Evolutionary conservation across 2,113 vertebrate genomes (phyloP).

Genomic region (Austrofundulus limnaeus): DNA sequence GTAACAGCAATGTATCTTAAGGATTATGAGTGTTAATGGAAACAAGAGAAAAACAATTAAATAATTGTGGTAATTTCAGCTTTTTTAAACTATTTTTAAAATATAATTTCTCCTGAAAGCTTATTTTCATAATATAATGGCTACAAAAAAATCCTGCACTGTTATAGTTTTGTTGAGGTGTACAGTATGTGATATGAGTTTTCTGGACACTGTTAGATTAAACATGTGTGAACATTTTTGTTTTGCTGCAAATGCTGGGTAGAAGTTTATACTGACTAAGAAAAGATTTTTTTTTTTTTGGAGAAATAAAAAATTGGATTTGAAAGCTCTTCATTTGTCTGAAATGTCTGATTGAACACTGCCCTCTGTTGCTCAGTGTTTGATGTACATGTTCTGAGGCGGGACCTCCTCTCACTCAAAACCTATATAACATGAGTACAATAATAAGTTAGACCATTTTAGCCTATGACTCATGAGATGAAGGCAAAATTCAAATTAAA

Average conservation of each 20-base stretch:
- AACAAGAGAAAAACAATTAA: conserved; percentile 23
- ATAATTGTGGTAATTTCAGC: conserved; percentile 22
- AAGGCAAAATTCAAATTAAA: too few relatives aligned
- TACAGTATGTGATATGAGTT: conserved; percentile 47
- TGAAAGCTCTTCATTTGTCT: conserved; percentile 53
- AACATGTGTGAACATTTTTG: conserved; percentile 52
- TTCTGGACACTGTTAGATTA: conserved; percentile 34
- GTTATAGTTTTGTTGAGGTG: conserved; percentile 33
- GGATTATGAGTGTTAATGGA: conserved; percentile 17
- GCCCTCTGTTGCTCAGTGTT: conserved; percentile 52
- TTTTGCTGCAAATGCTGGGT: conserved; percentile 25
- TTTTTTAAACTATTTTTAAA: conserved; percentile 46
- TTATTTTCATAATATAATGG: conserved; percentile 45
- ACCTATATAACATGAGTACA: too few relatives aligned
- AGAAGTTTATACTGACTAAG: conserved; percentile 49
- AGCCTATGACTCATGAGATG: too few relatives aligned
- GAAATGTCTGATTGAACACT: conserved; percentile 58
- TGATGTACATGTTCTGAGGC: not conserved
- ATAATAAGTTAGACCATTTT: too few relatives aligned
- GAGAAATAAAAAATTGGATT: conserved; percentile 73
- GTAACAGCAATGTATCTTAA: conserved; percentile 19
- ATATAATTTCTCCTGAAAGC: conserved; percentile 26
- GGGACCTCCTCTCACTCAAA: too few relatives aligned
- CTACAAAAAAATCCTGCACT: conserved; percentile 14
- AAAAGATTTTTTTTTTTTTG: conserved; percentile 60